Percentiles rank a stretch among this genome's conserved stretches.
Conservation (phyloP, 2,888 invertebrate species). For the Amphipoea lucens region DNA sequence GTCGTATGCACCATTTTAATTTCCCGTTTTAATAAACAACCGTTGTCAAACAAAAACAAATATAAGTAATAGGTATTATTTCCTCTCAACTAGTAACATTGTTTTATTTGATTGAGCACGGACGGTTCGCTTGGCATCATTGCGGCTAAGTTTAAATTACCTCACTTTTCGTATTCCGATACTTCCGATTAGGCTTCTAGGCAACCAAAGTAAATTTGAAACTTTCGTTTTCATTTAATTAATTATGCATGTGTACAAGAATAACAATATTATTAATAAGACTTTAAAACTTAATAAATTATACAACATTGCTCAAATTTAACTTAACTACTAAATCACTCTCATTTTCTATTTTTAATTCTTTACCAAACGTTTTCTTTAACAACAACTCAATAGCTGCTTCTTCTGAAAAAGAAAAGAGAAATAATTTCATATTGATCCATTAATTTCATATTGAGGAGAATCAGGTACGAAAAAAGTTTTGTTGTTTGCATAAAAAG, state of each 20-base stretch:
- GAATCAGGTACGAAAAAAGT: background rate
- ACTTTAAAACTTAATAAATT: conserved; percentile 73
- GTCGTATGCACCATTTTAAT: too few species aligned
- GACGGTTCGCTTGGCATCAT: background rate
- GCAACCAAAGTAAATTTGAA: conserved; percentile 38
- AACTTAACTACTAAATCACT: conserved; percentile 85
- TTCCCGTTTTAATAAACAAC: background rate
- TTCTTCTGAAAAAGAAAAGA: conserved; percentile 89
- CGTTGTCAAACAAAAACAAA: background rate
- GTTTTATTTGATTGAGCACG: background rate
- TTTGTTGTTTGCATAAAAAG: background rate
- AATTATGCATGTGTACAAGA: conserved; percentile 74
- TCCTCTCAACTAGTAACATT: background rate
- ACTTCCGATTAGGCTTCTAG: background rate
- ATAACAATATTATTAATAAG: conserved; percentile 75
- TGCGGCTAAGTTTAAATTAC: background rate
- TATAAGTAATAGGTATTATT: background rate
- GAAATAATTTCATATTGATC: background rate
- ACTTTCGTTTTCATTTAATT: conserved; percentile 61
- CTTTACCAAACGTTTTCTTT: conserved; percentile 89
- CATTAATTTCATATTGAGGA: background rate
- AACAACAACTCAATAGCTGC: conserved; percentile 90
- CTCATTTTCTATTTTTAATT: conserved; percentile 88
- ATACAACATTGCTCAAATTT: conserved; percentile 82
- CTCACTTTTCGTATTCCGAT: background rate